phyloP scores from a whole-genome alignment of 2,113 vertebrate genomes.

The Podarcis raffonei region DNA sequence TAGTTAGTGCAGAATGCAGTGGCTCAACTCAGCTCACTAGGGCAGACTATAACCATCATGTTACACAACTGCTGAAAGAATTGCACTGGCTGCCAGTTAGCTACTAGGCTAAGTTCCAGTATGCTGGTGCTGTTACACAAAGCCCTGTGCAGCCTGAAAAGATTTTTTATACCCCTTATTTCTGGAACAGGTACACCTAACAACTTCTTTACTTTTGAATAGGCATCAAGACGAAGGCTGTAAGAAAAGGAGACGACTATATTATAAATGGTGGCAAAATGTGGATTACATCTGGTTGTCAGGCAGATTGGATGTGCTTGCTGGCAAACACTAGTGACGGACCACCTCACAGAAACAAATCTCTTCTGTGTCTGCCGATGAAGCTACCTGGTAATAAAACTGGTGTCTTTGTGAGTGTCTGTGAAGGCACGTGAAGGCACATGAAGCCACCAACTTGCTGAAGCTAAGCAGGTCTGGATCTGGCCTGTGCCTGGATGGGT shows the following conservation, averaged over 20 bases:
- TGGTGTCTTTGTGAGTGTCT: neutral
- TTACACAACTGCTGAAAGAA: too few relatives aligned
- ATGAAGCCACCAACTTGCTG: neutral
- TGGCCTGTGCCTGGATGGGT: neutral
- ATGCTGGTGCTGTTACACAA: too few relatives aligned
- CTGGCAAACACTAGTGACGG: conserved; percentile 81
- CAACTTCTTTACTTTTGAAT: conserved; percentile 41
- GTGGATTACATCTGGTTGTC: conserved; percentile 80
- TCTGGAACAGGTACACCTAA: neutral
- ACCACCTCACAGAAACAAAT: conserved; percentile 81
- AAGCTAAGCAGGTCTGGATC: neutral
- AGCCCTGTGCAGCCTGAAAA: too few relatives aligned
- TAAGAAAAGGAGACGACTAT: conserved; percentile 79
- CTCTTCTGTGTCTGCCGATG: conserved; percentile 85
- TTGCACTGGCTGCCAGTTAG: too few relatives aligned
- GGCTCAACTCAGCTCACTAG: too few relatives aligned
- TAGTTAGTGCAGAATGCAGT: neutral
- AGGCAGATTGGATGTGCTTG: conserved; percentile 87
- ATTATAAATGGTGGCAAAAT: conserved; percentile 85
- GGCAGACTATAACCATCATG: too few relatives aligned
- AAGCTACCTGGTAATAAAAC: conserved; percentile 77
- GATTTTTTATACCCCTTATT: neutral
- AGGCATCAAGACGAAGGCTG: conserved; percentile 84
- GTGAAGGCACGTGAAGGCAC: neutral
- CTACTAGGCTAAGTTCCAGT: too few relatives aligned